phyloP scores from a whole-genome alignment of 2,888 invertebrate genomes.

The Electrophaes corylata region DNA sequence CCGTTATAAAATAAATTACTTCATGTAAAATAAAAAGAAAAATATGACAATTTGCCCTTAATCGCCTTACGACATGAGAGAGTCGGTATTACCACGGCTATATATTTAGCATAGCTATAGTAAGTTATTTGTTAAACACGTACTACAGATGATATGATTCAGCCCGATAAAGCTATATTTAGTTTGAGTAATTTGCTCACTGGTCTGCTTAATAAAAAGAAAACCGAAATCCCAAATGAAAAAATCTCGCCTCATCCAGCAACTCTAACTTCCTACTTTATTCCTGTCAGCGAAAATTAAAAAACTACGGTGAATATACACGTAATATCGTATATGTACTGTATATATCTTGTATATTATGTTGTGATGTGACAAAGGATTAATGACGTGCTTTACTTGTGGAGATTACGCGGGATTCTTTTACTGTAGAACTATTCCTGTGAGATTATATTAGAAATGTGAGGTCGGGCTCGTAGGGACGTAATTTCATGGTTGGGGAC shows the following conservation, averaged over 20 bases:
- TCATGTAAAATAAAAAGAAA: too few relatives aligned
- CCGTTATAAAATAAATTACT: too few relatives aligned
- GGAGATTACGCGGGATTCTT: constrained; percentile 13
- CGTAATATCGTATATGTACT: not conserved
- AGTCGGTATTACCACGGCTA: too few relatives aligned
- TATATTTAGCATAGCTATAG: too few relatives aligned
- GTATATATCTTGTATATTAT: constrained; percentile 4
- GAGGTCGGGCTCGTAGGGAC: not conserved
- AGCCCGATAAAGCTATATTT: too few relatives aligned
- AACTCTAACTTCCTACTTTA: not conserved
- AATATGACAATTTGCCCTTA: too few relatives aligned
- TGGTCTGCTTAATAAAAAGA: not conserved
- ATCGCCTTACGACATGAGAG: too few relatives aligned
- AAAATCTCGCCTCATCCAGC: constrained; percentile 2
- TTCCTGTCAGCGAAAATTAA: constrained; percentile 22
- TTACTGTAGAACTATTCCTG: constrained; percentile 1
- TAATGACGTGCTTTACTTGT: constrained; percentile 14
- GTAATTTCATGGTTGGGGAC: not conserved
- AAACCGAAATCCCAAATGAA: too few relatives aligned
- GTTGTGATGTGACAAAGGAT: constrained; percentile 3
- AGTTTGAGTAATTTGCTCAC: too few relatives aligned
- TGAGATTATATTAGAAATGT: constrained; percentile 11
- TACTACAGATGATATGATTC: too few relatives aligned
- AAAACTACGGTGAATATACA: constrained; percentile 5
- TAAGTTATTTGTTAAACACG: too few relatives aligned